Percentiles rank a stretch among this genome's conserved stretches.
phyloP scores from a whole-genome alignment of 2,888 invertebrate genomes.

The Hyalella azteca region DNA sequence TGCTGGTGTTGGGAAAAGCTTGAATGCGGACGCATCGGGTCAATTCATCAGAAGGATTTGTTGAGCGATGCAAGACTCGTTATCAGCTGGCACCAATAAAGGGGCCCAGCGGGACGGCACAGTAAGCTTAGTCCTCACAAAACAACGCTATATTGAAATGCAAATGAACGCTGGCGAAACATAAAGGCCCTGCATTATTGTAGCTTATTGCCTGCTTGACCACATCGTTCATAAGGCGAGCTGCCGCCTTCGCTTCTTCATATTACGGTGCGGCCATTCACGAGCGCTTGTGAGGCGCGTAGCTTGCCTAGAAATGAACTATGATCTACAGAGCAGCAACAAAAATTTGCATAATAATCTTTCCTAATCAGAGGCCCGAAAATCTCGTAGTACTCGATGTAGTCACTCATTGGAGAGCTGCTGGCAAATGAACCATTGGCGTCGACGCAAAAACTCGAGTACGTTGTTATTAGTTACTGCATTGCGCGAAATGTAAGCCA shows the following conservation, averaged over 20 bases:
- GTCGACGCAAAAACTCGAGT: no score
- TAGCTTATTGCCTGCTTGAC: slow-evolving; percentile 27
- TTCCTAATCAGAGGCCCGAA: background rate
- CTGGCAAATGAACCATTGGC: no score
- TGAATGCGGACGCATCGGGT: background rate
- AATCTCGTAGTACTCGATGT: no score
- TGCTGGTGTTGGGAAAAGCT: background rate
- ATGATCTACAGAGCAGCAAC: background rate
- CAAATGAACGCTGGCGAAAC: slow-evolving; percentile 36
- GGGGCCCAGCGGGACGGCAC: slow-evolving; percentile 28
- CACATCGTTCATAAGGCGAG: slow-evolving; percentile 14
- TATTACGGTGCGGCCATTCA: background rate
- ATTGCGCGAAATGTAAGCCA: no score
- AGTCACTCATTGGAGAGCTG: no score
- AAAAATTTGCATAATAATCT: background rate
- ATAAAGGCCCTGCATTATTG: slow-evolving; percentile 36
- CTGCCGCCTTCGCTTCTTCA: background rate
- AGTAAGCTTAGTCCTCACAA: slow-evolving; percentile 22
- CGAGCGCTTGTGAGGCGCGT: background rate
- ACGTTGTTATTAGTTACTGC: no score
- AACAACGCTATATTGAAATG: slow-evolving; percentile 35
- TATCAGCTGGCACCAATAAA: slow-evolving; percentile 37
- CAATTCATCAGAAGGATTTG: slow-evolving; percentile 31
- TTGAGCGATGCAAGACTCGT: slow-evolving; percentile 17
- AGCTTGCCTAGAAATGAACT: background rate